Evolutionary conservation across 2,797 vertebrate species (phyloP), one percentile per base, ranked within the genome.

Genomic region (Aldrovandia affinis): DNA sequence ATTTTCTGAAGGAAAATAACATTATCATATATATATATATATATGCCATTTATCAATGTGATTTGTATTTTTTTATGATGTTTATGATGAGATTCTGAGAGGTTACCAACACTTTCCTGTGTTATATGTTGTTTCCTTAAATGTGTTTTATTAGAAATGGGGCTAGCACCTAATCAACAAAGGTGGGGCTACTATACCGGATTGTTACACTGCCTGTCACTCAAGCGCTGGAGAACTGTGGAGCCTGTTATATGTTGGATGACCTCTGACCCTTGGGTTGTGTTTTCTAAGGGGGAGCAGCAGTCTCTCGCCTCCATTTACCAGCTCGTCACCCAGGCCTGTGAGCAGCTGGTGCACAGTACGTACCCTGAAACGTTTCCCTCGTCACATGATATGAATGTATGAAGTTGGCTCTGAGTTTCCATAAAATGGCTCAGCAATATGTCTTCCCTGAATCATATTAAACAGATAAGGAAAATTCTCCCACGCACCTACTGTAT

Each of bases 321-420:
- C 89, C 97, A 98, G 83, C 94, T 99, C 0, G 97, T 99, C 84
- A 97, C 95, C 87, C 96, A 98, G 90, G 97, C 97, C 90, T 99
- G 98, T 89, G 97, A 98, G 90, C 92, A 97, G 0, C 96, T 98
- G 73, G 95, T 99, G 81, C 97, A 98, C 83, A 95, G 98, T 99
- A 92, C 94, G 96, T 95, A 85, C 52, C 0, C 30, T 52, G 78
- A 20, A 61, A 2, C 86, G 22, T 52, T 36, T 63, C 25, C 9
- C 42, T 61, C 36, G 25, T 70, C 65, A 47, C 42, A 25, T 47
- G 73, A 77, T 9, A 25, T 42, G 42, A 47, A 20, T 77, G 15
- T 15, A 70, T 70, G 73, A 25, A 25, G 25, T 18, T 15, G 57
- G 18, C 5, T 5, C 57, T 59, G 57, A 59, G 25, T 59, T 20